Base-by-base conservation (phyloP, 2,113 vertebrate genomes). In the Corythaeola cristata region DNA sequence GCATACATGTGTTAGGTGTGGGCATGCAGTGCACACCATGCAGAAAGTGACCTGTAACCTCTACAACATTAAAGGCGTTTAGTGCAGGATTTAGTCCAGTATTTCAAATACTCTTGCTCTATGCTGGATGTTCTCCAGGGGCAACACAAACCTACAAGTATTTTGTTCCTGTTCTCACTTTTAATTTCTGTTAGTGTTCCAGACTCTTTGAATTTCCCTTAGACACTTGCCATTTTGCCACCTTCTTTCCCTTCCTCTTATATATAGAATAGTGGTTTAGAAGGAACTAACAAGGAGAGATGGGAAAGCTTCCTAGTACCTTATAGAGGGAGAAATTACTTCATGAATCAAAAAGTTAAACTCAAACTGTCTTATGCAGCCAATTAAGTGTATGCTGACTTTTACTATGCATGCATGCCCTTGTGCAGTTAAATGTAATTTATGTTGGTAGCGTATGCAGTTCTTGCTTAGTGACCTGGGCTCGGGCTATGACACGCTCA, bases 321-420 rank as follows among this genome's bases (percentile, higher is more conserved):
- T 85, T 5, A 5, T 3, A 53, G 59, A 88, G n/a, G 14, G 22
- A 79, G 41, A 93, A 58, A 73, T 88, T 73, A 26, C n/a, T 88
- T 84, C 12, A 24, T 59, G 63, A 88, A 91, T 50, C 63, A 67
- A 72, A 82, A 63, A 88, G 79, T 93, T 94, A 93, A 96, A 14
- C 62, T 74, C 24, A 50, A 56, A 44, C 49, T 92, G 69, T 44
- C 39, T 90, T 63, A 55, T 5, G 26, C 19, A 89, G 37, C 49
- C 81, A 94, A 3, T 96, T 95, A 93, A 91, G 27, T 53, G 6
- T 59, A 41, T 47, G 26, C 72, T 74, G 66, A 71, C 76, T 91
- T 93, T 89, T 77, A 56, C 30, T 84, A 8, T 55, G 67, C 41
- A 23, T 50, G 22, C n/a, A 20, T 90, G 83, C 24, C 55, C 68